Evolutionary conservation across 2,113 vertebrate genomes (phyloP), one percentile per base, ranked within the genome.

Genomic region (Protobothrops flavoviridis): DNA sequence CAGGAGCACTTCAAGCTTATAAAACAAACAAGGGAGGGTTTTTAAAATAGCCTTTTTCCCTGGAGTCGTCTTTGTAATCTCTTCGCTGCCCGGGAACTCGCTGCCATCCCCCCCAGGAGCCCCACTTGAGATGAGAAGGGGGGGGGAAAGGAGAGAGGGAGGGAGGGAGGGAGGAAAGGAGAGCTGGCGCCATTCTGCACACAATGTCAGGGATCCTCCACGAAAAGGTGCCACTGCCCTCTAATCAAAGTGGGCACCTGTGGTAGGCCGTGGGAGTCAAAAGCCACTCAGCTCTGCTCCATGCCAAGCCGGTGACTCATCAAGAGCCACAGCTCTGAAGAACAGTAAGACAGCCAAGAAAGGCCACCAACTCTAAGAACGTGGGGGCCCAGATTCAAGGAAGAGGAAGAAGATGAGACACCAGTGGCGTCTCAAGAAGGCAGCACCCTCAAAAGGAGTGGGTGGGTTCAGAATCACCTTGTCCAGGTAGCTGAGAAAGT

Each of bases 1-100:
- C 85, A 91, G 50, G 26, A 91, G 50, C 59, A n/a, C 48, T 64
- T 90, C 13, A n/a, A 69, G 91, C 85, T 69, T 92, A 74, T 88
- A 69, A 88, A 88, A 64, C 89, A 87, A 53, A 87, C 81, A 87
- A 43, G 33, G 57, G 33, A 57, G 26, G 85, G 50, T 39, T 91
- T 87, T 93, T 56, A 88, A 50, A 93, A 90, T 55, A 69, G 45
- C 39, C 85, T 17, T 33, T 64, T 91, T 15, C 24, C 24, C 26
- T 61, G 10, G 57, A 39, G 2, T 20, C 9, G 13, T 33, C 15
- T 85, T 33, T 50, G 43, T 21, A 7, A n/a, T 20, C 2, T 43
- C 24, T 11, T 13, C 53, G 20, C 69, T 56, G 69, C 33, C 26
- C 26, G 11, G 86, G 43, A 39, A 20, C n/a, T 20, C 5, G 6